Evolutionary conservation across 2,888 invertebrate genomes (phyloP).

Genomic region (Tupiocoris notatus): DNA sequence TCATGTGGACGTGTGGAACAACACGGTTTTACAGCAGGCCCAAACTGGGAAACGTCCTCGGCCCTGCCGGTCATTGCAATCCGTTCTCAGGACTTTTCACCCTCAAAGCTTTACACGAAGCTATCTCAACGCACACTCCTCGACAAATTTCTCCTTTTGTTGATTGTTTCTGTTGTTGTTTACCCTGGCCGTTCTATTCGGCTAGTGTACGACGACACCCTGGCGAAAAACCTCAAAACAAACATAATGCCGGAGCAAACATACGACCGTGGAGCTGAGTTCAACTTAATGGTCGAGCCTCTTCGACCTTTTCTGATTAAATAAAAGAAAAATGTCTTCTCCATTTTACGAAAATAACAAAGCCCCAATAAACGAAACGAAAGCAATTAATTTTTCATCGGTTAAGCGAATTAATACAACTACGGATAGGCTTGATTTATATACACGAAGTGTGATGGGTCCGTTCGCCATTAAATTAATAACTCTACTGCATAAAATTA

Average conservation of each 20-base stretch:
- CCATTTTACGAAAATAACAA: no score
- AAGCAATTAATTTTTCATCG: no score
- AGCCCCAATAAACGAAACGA: no score
- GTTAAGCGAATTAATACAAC: no score
- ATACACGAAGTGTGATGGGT: no score
- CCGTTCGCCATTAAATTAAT: no score
- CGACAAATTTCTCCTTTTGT: neutral
- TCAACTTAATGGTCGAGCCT: no score
- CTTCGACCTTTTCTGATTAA: no score
- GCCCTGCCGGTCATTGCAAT: neutral
- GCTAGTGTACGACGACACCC: neutral
- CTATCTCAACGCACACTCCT: neutral
- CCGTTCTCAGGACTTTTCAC: neutral
- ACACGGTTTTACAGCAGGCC: neutral
- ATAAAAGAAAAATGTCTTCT: no score
- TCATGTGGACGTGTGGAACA: neutral
- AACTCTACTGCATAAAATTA: no score
- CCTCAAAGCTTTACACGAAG: neutral
- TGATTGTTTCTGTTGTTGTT: neutral
- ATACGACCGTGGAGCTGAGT: neutral
- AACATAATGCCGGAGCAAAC: neutral
- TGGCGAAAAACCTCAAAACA: no score
- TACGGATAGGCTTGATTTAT: no score
- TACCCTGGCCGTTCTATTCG: neutral
- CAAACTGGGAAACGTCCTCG: neutral